phyloP scores from a whole-genome alignment of 2,888 invertebrate genomes.

The Hartigia nigra region DNA sequence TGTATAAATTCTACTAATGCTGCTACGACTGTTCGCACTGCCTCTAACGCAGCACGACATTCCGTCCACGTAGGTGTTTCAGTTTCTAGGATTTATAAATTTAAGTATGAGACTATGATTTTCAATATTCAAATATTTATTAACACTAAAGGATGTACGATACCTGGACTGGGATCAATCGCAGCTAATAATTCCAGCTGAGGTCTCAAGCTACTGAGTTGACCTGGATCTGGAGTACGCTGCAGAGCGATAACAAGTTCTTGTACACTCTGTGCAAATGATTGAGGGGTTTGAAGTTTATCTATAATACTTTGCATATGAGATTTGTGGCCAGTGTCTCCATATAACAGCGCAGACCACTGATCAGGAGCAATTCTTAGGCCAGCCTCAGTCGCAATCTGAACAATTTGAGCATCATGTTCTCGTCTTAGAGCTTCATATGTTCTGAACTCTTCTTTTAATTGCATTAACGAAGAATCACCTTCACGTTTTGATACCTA shows the following conservation, averaged over 20 bases:
- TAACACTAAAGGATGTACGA: slow-evolving; percentile 45
- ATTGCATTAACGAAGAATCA: slow-evolving; percentile 97
- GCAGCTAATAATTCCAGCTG: slow-evolving; percentile 87
- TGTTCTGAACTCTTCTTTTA: slow-evolving; percentile 95
- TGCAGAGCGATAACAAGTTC: slow-evolving; percentile 92
- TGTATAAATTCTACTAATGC: slow-evolving; percentile 83
- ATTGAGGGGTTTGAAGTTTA: slow-evolving; percentile 92
- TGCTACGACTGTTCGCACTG: slow-evolving; percentile 78
- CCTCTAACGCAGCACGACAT: slow-evolving; percentile 75
- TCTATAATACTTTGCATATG: slow-evolving; percentile 97
- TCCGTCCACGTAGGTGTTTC: slow-evolving; percentile 74
- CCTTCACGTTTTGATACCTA: slow-evolving; percentile 95
- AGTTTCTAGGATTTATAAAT: slow-evolving; percentile 67
- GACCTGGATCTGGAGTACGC: slow-evolving; percentile 86
- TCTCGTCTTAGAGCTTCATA: slow-evolving; percentile 94
- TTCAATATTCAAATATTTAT: slow-evolving; percentile 13
- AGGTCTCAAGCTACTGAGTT: slow-evolving; percentile 79
- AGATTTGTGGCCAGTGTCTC: slow-evolving; percentile 94
- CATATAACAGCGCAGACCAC: slow-evolving; percentile 96
- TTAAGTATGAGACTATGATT: slow-evolving; percentile 10
- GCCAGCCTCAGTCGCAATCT: slow-evolving; percentile 97
- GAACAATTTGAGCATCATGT: slow-evolving; percentile 98
- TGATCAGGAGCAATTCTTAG: slow-evolving; percentile 97
- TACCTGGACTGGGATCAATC: slow-evolving; percentile 88
- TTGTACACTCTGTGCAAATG: slow-evolving; percentile 90